Evolutionary conservation across 2,888 invertebrate species (phyloP), one percentile per base, ranked within the genome.

Genomic region (Drosophila stalkeri): DNA sequence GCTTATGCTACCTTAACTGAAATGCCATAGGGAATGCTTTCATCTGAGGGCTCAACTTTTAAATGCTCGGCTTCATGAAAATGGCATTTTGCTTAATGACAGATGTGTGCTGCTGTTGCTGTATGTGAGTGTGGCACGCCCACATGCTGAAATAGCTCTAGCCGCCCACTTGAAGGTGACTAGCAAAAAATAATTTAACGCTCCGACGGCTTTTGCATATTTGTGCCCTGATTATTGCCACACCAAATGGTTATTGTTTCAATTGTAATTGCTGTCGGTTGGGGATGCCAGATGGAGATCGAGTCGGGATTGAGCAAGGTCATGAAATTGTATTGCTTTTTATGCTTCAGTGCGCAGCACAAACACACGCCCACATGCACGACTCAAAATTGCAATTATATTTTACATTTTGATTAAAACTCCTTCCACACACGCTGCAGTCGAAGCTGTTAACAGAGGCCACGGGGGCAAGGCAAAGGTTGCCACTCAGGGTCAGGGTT

Each of bases 111-210:
- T 41, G 55, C 3, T 14, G 56, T 43, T 41, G 55, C 6, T 12
- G 33, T 18, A 18, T 43, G 43, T 31, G n/a, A 2, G n/a, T 1
- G 1, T 23, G 57, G 18, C 39, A 49, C 60, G 47, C 47, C 49
- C 18, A 31, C 41, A 12, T 1, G 39, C 37, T 54, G 2, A 37
- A 52, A 20, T 39, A n/a, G 12, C n/a, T n/a, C 12, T 39, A 23
- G 37, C 0, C 56, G 66, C 54, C 54, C 61, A 52, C 51, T 39
- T 47, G 14, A n/a, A 31, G 39, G 16, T 33, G 64, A 23, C n/a
- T 12, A 31, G 20, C 37, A 41, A 37, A 47, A 64, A 47, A 80
- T 80, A 85, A 88, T 87, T 83, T 77, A 87, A 77, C 77, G 86
- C 80, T 54, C 82, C 77, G 72, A 20, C 60, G 77, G 55, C 31